Evolutionary conservation across 2,888 invertebrate genomes (phyloP).

Genomic region (Eilema caniola): DNA sequence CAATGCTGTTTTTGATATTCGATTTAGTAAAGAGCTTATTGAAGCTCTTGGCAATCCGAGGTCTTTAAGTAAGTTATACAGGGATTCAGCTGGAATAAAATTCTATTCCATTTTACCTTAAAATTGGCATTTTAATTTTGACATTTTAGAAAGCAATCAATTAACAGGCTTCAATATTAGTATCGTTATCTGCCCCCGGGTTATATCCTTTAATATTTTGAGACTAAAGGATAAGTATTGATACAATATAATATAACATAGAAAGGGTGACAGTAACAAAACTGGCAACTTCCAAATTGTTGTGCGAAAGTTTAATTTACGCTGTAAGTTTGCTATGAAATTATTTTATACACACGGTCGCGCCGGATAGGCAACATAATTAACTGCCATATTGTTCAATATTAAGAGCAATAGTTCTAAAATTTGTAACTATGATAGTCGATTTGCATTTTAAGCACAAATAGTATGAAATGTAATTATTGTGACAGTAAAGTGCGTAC

Average conservation of each 20-base stretch:
- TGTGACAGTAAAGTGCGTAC: neutral
- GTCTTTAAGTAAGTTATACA: too few species aligned
- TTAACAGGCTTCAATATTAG: constrained; percentile 57
- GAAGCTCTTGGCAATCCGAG: too few species aligned
- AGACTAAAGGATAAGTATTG: constrained; percentile 57
- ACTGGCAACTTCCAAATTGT: constrained; percentile 71
- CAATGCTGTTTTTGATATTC: too few species aligned
- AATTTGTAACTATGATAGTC: neutral
- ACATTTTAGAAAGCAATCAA: constrained; percentile 59
- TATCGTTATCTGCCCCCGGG: constrained; percentile 43
- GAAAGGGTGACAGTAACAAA: constrained; percentile 71
- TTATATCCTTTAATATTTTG: constrained; percentile 47
- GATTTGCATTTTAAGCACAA: neutral
- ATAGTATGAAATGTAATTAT: neutral
- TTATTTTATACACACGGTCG: constrained; percentile 62
- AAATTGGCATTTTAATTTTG: constrained; percentile 34
- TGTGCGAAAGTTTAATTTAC: constrained; percentile 74
- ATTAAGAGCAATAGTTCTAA: neutral
- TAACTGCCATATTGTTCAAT: neutral
- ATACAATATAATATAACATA: constrained; percentile 56
- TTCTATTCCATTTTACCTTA: constrained; percentile 14
- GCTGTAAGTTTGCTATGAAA: constrained; percentile 69
- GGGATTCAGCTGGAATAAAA: too few species aligned
- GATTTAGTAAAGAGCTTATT: too few species aligned
- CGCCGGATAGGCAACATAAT: constrained; percentile 33